Evolutionary conservation across 2,113 vertebrate genomes (phyloP).

Genomic region (Lagenorhynchus albirostris): DNA sequence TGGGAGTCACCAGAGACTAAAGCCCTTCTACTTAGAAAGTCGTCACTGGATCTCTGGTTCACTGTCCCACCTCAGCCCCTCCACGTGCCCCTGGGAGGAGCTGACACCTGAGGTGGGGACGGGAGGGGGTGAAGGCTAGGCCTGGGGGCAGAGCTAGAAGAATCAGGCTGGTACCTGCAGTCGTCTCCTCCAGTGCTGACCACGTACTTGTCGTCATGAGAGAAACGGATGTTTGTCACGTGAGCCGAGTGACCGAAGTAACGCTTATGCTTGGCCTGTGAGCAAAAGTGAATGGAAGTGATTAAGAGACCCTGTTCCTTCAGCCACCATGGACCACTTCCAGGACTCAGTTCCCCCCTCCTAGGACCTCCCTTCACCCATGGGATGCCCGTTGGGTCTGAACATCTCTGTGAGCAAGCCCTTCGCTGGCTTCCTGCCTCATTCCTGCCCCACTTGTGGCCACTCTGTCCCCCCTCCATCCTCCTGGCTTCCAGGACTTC

Average conservation of each 20-base stretch:
- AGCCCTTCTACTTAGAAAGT: neutral
- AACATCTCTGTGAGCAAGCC: neutral
- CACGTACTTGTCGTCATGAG: conserved; percentile 93
- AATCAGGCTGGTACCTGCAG: conserved; percentile 88
- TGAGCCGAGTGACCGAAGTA: conserved; percentile 97
- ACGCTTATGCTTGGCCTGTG: conserved; percentile 95
- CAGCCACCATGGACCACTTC: too few species aligned
- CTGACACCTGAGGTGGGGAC: neutral
- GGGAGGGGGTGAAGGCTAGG: neutral
- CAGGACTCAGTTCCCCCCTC: neutral
- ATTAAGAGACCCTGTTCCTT: neutral
- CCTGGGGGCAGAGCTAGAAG: too few species aligned
- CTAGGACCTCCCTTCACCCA: neutral
- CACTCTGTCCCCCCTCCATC: neutral
- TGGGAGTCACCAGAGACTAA: neutral
- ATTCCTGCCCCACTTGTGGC: neutral
- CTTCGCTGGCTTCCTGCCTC: neutral
- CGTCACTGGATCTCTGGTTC: neutral
- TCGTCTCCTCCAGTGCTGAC: conserved; percentile 95
- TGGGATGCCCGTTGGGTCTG: neutral
- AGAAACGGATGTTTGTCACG: conserved; percentile 95
- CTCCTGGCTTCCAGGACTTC: neutral
- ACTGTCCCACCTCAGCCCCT: neutral
- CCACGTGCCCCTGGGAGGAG: neutral
- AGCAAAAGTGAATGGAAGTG: neutral